phyloP scores from a whole-genome alignment of 1,140 invertebrate genomes.

The Scaptomyza graminum region DNA sequence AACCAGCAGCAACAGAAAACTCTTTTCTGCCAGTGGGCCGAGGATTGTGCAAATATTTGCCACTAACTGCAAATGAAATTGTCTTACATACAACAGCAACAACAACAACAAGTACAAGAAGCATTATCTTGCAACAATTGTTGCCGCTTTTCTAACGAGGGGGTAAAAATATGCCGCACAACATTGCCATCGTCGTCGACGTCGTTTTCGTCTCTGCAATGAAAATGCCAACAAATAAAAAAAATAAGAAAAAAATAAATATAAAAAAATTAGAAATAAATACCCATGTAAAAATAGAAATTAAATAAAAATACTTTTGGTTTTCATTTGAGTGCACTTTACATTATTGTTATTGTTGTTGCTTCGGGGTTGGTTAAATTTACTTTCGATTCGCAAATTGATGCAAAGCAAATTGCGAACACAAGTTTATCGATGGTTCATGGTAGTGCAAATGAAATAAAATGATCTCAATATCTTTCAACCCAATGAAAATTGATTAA shows the following conservation, averaged over 20 bases:
- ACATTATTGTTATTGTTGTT: constrained; percentile 21
- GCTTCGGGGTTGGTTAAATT: constrained; percentile 39
- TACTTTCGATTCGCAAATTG: constrained; percentile 53
- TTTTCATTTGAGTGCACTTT: constrained; percentile 69
- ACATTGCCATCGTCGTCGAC: constrained; percentile 16
- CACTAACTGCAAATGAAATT: constrained; percentile 77
- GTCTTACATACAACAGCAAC: constrained; percentile 45
- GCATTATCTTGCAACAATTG: constrained; percentile 35
- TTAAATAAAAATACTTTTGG: constrained; percentile 62
- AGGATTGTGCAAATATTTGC: constrained; percentile 78
- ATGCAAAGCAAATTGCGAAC: constrained; percentile 4
- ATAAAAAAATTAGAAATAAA: constrained; percentile 26
- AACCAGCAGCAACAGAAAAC: constrained; percentile 36
- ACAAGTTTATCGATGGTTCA: constrained; percentile 4
- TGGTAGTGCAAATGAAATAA: background rate
- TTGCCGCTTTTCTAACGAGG: constrained; percentile 34
- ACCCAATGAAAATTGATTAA: too few relatives aligned
- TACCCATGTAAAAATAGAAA: constrained; percentile 62
- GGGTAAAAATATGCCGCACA: constrained; percentile 51
- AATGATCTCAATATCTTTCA: too few relatives aligned
- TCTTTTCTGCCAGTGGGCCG: constrained; percentile 49
- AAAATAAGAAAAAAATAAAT: constrained; percentile 34
- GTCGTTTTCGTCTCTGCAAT: too few relatives aligned
- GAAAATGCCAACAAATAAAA: constrained; percentile 26
- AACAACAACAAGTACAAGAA: constrained; percentile 20